Percentiles rank a stretch among this genome's conserved stretches.
Evolutionary conservation across 2,888 invertebrate species (phyloP).

Genomic region (Dione vanillae): DNA sequence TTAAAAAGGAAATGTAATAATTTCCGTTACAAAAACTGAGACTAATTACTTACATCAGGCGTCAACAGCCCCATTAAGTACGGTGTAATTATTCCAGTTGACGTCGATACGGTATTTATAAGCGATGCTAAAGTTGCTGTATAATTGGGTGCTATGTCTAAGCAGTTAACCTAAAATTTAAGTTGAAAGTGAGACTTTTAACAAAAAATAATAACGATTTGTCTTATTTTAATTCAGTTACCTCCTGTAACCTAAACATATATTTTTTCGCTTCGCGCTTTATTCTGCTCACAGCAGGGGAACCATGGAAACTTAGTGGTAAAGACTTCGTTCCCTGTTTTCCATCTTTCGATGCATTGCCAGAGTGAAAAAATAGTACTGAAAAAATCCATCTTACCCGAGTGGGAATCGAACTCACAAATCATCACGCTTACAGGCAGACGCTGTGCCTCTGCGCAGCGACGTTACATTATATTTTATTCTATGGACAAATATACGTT

Average conservation of each 20-base stretch:
- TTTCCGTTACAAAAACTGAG: not conserved
- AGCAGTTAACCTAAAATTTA: constrained; percentile 44
- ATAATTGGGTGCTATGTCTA: constrained; percentile 74
- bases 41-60: constrained; percentile 63
- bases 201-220: not conserved
- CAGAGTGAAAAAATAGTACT: too few relatives aligned
- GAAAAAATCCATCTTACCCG: too few relatives aligned
- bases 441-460: too few relatives aligned
- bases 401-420: too few relatives aligned
- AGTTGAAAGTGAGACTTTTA: not conserved
- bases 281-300: too few relatives aligned
- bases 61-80: constrained; percentile 74
- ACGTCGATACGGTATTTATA: constrained; percentile 79
- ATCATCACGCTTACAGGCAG: too few relatives aligned
- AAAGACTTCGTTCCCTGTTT: too few relatives aligned
- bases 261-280: too few relatives aligned
- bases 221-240: not conserved
- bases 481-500: too few relatives aligned
- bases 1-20: not conserved
- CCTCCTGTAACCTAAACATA: not conserved
- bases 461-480: too few relatives aligned
- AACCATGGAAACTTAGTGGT: too few relatives aligned
- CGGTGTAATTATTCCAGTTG: constrained; percentile 64
- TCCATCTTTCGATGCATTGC: too few relatives aligned
- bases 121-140: constrained; percentile 82